A percentile compares a stretch with the other conserved stretches of the same genome.
Conservation (phyloP, 1,140 invertebrate genomes). For the Bombus pascuorum region DNA sequence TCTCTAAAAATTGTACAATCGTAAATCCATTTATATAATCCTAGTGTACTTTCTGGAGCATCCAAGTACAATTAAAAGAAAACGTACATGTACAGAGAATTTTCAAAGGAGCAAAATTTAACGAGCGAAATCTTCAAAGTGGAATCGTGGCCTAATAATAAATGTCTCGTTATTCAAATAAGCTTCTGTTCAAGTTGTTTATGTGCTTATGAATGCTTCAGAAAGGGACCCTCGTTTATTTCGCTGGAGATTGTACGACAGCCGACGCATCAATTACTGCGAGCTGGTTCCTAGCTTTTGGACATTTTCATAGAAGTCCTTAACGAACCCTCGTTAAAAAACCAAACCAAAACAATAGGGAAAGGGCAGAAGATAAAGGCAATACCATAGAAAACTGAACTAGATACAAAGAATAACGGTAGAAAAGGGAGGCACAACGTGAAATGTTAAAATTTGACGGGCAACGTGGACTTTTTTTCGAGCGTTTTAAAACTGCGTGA, state of each 20-base stretch:
- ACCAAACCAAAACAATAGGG: background rate
- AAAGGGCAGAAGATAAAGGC: background rate
- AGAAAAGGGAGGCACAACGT: too few species aligned
- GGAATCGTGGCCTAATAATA: background rate
- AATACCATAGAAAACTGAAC: background rate
- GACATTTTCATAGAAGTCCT: background rate
- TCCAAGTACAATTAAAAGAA: background rate
- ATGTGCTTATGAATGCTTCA: constrained; percentile 13
- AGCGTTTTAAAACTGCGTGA: constrained; percentile 1
- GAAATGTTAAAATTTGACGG: background rate
- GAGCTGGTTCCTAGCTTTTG: background rate
- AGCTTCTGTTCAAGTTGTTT: constrained; percentile 4
- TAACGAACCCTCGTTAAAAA: background rate
- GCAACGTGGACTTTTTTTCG: constrained; percentile 9
- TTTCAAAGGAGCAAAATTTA: background rate
- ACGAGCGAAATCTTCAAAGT: constrained; percentile 21
- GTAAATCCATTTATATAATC: background rate
- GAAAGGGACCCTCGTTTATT: background rate
- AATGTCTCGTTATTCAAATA: constrained; percentile 16
- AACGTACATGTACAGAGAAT: too few species aligned
- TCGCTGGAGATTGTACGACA: background rate
- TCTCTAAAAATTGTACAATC: background rate
- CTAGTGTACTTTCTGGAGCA: too few species aligned
- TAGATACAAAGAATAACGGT: background rate
- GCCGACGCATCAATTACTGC: constrained; percentile 10